Conservation (phyloP, 2,888 invertebrate species). For the Lepetodrilus schrolli region DNA sequence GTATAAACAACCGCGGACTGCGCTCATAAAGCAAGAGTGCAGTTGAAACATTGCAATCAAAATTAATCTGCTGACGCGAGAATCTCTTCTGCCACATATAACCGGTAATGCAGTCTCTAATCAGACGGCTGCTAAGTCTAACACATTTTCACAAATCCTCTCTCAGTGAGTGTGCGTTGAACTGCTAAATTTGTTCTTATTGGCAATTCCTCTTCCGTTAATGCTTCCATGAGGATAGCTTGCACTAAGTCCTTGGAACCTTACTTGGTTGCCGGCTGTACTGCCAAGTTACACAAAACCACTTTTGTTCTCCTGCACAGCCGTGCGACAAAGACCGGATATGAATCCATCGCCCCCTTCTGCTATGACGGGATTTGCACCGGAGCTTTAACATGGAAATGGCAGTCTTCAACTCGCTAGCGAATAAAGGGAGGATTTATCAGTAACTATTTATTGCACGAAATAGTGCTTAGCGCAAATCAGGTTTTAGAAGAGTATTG, state of each 20-base stretch:
- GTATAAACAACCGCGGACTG: no score
- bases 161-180: background rate
- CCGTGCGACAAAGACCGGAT: background rate
- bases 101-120: no score
- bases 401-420: conserved; percentile 19
- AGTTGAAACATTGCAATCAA: no score
- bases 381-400: conserved; percentile 17
- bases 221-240: background rate
- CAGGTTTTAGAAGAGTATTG: background rate
- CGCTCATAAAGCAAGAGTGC: no score
- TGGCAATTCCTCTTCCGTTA: background rate
- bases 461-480: background rate
- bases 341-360: background rate
- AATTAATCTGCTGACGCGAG: no score
- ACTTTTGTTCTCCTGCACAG: background rate
- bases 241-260: background rate
- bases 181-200: background rate
- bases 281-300: background rate
- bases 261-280: background rate
- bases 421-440: conserved; percentile 4
- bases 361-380: conserved; percentile 1
- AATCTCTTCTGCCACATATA: no score
- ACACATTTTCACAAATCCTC: background rate
- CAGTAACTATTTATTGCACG: conserved; percentile 16
- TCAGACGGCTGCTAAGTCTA: background rate